Evolutionary conservation across 1,140 invertebrate genomes (phyloP).

Genomic region (Apis dorsata): DNA sequence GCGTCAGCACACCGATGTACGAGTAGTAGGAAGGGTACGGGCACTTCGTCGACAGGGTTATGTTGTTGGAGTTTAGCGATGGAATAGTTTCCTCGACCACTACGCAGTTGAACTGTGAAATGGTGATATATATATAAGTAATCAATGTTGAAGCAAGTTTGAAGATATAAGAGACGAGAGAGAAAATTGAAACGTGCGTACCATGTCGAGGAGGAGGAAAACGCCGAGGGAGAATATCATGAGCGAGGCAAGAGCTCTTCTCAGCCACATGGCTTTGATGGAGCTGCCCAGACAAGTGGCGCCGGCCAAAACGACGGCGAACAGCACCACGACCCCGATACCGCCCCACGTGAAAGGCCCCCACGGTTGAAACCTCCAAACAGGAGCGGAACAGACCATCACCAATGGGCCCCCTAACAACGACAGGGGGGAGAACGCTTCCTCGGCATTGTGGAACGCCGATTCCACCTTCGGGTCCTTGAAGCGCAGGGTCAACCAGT

Average conservation of each 20-base stretch:
- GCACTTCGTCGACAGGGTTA: conserved; percentile 74
- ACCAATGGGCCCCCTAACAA: conserved; percentile 84
- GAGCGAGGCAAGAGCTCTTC: conserved; percentile 73
- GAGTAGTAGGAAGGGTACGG: conserved; percentile 88
- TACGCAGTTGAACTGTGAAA: conserved; percentile 73
- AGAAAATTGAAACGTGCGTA: conserved; percentile 27
- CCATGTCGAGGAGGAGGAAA: conserved; percentile 77
- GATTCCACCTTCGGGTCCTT: conserved; percentile 83
- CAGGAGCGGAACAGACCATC: conserved; percentile 81
- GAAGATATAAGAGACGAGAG: too few relatives aligned
- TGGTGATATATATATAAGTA: too few relatives aligned
- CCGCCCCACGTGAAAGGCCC: conserved; percentile 78
- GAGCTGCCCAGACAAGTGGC: conserved; percentile 77
- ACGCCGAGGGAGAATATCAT: conserved; percentile 76
- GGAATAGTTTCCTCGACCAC: conserved; percentile 72
- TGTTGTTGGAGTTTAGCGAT: conserved; percentile 61
- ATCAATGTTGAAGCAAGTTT: too few relatives aligned
- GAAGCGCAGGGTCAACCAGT: conserved; percentile 84
- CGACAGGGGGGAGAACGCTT: conserved; percentile 84
- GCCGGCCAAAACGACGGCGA: conserved; percentile 73
- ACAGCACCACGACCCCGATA: conserved; percentile 73
- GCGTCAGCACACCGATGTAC: conserved; percentile 85
- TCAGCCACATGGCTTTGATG: conserved; percentile 76
- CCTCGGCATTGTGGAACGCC: conserved; percentile 84
- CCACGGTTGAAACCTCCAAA: conserved; percentile 78